Conservation (phyloP, 2,797 vertebrate species). For the Telmatherina bonti region DNA sequence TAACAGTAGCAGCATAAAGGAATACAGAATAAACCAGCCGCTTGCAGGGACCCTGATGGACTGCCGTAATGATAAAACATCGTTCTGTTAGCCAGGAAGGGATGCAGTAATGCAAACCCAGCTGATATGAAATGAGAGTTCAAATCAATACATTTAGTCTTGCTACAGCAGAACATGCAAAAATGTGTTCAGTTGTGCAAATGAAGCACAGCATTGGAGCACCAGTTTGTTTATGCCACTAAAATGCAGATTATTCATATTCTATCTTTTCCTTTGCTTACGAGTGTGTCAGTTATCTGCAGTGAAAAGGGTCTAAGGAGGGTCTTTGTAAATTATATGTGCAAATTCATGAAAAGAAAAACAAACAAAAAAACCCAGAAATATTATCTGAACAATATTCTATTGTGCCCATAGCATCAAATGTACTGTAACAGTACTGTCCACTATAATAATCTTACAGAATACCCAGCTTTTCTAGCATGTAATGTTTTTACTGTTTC, state of each 20-base stretch:
- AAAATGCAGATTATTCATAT: background rate
- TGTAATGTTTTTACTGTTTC: background rate
- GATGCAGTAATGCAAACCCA: background rate
- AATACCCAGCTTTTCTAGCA: background rate
- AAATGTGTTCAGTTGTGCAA: background rate
- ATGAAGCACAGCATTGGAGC: no score
- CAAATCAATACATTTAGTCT: background rate
- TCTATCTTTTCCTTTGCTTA: background rate
- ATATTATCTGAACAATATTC: background rate
- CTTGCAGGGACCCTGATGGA: background rate
- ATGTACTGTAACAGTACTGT: background rate
- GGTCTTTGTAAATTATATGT: background rate
- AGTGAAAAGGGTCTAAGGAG: background rate
- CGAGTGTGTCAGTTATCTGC: background rate
- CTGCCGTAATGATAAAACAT: background rate
- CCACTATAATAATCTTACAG: background rate
- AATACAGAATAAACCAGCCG: background rate
- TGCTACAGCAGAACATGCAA: background rate
- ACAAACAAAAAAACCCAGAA: background rate
- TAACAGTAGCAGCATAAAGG: constrained; percentile 11
- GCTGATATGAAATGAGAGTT: background rate
- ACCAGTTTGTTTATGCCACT: background rate
- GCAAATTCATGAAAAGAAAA: no score
- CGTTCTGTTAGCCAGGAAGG: background rate
- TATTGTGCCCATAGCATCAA: background rate